Conservation (phyloP, 2,113 vertebrate species). For the Illadopsis cleaveri region DNA sequence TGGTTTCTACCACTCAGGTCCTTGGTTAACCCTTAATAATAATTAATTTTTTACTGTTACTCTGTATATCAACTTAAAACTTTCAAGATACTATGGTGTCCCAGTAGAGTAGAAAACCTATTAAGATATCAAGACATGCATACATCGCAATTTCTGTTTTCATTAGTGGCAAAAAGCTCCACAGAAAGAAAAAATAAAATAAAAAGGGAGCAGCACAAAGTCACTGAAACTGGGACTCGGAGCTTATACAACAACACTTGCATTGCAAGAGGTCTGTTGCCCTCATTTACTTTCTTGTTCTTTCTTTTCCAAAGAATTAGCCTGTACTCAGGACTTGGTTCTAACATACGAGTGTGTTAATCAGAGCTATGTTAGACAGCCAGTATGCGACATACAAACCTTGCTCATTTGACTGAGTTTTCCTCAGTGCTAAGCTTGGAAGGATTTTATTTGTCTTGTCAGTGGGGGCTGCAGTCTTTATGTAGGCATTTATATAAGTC, state of each 20-base stretch:
- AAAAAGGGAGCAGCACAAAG: constrained; percentile 1
- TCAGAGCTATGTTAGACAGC: not conserved
- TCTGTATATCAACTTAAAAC: constrained; percentile 73
- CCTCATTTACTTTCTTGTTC: not conserved
- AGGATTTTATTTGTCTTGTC: not conserved
- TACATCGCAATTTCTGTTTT: constrained; percentile 72
- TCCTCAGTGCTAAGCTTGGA: not conserved
- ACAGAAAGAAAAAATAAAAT: not conserved
- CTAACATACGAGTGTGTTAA: not conserved
- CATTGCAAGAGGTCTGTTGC: not conserved
- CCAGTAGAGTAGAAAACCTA: constrained; percentile 68
- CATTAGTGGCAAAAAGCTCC: constrained; percentile 53
- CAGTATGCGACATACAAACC: not conserved
- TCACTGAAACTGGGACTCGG: not conserved
- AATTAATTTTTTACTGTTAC: constrained; percentile 73
- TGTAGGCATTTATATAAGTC: not conserved
- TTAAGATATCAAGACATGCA: constrained; percentile 72
- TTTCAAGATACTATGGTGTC: constrained; percentile 67
- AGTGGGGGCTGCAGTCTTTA: not conserved
- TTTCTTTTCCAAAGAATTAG: not conserved
- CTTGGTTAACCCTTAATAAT: constrained; percentile 75
- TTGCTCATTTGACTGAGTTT: not conserved
- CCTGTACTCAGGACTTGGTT: not conserved
- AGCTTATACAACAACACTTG: constrained; percentile 10
- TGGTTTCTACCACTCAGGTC: constrained; percentile 32